phyloP scores from a whole-genome alignment of 2,888 invertebrate genomes.

The Phorcus lineatus region DNA sequence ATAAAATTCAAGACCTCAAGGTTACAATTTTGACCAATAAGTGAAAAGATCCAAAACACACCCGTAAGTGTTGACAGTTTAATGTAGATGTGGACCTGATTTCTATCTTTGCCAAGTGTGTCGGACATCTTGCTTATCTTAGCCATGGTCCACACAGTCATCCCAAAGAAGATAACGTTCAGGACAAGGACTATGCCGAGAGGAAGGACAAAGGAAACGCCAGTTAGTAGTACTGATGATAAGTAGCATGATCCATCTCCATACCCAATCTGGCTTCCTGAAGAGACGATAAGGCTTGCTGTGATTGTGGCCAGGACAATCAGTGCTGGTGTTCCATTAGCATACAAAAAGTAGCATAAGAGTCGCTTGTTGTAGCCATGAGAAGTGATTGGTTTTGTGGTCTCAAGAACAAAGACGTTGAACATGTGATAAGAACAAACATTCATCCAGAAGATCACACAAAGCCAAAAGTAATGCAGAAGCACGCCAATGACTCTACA shows the following conservation, averaged over 20 bases:
- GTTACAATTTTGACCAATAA: constrained; percentile 40
- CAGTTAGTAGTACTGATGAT: constrained; percentile 25
- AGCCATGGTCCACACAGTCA: constrained; percentile 45
- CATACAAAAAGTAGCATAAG: constrained; percentile 26
- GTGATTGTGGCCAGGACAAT: constrained; percentile 29
- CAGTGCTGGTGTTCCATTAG: constrained; percentile 5
- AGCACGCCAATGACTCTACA: constrained; percentile 37
- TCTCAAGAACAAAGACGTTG: constrained; percentile 30
- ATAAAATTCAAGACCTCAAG: constrained; percentile 42
- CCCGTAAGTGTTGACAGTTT: constrained; percentile 52
- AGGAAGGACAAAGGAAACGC: constrained; percentile 52
- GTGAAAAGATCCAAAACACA: constrained; percentile 48
- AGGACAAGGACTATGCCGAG: constrained; percentile 39
- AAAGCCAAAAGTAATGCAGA: constrained; percentile 40
- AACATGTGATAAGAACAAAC: constrained; percentile 45
- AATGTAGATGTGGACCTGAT: constrained; percentile 45
- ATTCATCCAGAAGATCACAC: constrained; percentile 39
- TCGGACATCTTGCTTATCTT: constrained; percentile 29
- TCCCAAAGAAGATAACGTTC: constrained; percentile 48
- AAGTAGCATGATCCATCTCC: constrained; percentile 43
- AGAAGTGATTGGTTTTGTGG: neutral
- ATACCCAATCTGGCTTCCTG: constrained; percentile 35
- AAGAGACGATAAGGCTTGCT: neutral
- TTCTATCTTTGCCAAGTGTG: constrained; percentile 30
- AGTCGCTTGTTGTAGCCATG: constrained; percentile 18